These are phyloP conservation scores for Delichon dasypus DNA, from an alignment of 2,797 vertebrate genomes.

Conservation along the genomic window DNA sequence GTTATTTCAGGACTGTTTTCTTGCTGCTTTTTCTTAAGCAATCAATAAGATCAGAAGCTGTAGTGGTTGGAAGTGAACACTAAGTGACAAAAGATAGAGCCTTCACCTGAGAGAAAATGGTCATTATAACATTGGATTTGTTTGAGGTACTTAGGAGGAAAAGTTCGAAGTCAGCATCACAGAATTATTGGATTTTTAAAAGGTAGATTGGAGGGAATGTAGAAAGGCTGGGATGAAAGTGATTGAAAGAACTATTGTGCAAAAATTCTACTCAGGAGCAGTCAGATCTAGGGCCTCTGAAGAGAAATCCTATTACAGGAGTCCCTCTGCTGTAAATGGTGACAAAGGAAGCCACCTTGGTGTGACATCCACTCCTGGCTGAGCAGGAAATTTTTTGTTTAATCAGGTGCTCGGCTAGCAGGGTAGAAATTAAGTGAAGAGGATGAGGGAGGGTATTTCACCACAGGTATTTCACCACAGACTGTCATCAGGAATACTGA, in stretches of 20 bases:
- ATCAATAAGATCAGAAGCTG: slow-evolving; percentile 48
- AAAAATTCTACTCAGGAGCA: neutral
- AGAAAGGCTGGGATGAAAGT: neutral
- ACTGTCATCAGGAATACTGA: neutral
- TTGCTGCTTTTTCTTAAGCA: slow-evolving; percentile 8
- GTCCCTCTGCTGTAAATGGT: neutral
- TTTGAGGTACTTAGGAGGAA: neutral
- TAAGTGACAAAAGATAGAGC: slow-evolving; percentile 19
- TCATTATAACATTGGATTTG: neutral
- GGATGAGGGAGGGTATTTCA: neutral
- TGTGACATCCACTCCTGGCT: neutral
- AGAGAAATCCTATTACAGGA: neutral
- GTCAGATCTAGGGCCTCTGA: neutral
- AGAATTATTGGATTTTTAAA: slow-evolving; percentile 7
- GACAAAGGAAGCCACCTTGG: neutral
- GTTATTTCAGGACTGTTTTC: slow-evolving; percentile 2
- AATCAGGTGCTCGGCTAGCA: neutral
- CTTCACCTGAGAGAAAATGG: slow-evolving; percentile 12
- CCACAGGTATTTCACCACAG: neutral
- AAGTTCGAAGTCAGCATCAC: neutral
- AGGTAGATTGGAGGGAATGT: neutral
- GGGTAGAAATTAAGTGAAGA: neutral
- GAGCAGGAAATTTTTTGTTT: neutral
- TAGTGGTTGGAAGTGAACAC: neutral
- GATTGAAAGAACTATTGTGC: neutral